Base-by-base conservation (phyloP, 1,140 invertebrate species). In the Eufriesea mexicana region DNA sequence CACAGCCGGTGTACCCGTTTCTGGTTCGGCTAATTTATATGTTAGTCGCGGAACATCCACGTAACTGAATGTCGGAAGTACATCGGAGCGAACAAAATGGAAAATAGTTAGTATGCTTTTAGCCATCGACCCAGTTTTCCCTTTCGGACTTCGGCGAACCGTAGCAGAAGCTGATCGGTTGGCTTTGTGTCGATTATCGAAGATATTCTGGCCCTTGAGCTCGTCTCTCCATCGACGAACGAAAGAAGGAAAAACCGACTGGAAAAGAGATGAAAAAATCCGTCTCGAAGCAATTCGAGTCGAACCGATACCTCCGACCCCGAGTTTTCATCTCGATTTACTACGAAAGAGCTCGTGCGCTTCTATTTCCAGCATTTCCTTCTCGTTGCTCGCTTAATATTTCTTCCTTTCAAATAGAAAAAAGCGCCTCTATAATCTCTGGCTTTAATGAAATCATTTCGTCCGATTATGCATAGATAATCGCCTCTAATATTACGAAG, bases 301-400 rank as follows among this genome's bases (percentile, higher is more conserved):
- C 49, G 42, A 16, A 45, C 45, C 64, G 61, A 55, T 82, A 62
- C 64, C 55, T 72, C 55, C 25, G 54, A 35, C 73, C 54, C 16
- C 45, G n/a, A 16, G 54, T 77, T 84, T 84, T 84, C 78, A 80
- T 87, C 79, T 80, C 85, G 79, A 87, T 89, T 90, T 83, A 84
- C 75, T 74, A 59, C 55, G 55, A 85, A 83, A 78, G 80, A 84
- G 86, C 82, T 89, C 67, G 64, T 61, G 49, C 55, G 20, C 61
- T 55, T 20, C 71, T 35, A 45, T 49, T 70, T 54, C 51, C 18
- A 57, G 2, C 18, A 51, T 67, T 54, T 82, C 42, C 25, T 66
- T 49, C 23, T 57, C 25, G 5, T 45, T 73, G 51, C 51, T 12
- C 57, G 59, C 18, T 75, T 76, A 49, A 74, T 76, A 76, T 82